phyloP scores from a whole-genome alignment of 2,888 invertebrate genomes.

The Chrysotoxum bicinctum region DNA sequence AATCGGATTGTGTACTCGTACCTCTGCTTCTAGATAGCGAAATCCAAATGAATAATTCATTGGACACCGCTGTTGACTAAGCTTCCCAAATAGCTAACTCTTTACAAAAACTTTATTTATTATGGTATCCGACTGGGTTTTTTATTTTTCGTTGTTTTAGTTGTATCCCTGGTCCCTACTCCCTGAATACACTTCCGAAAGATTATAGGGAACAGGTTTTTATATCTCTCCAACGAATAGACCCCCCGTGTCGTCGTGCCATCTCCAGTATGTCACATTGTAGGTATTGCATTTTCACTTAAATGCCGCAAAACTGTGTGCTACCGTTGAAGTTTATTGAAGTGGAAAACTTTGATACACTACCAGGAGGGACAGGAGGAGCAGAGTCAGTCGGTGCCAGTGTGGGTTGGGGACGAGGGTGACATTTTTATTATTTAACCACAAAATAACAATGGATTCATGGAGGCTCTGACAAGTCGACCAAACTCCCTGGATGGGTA shows the following conservation, averaged over 20 bases:
- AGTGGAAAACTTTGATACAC: slow-evolving; percentile 59
- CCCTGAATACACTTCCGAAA: not conserved
- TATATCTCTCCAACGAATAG: not conserved
- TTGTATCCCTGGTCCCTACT: not conserved
- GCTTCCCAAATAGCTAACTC: slow-evolving; percentile 61
- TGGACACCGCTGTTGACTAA: slow-evolving; percentile 52
- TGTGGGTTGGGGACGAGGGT: not conserved
- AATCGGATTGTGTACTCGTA: not conserved
- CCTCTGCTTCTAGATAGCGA: not conserved
- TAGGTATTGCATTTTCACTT: slow-evolving; percentile 56
- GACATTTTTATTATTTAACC: slow-evolving; percentile 48
- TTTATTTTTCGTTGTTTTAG: not conserved
- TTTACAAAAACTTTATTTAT: slow-evolving; percentile 61
- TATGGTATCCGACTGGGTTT: slow-evolving; percentile 24
- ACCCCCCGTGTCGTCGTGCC: not conserved
- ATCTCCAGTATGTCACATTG: slow-evolving; percentile 39
- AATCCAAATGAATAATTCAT: slow-evolving; percentile 61
- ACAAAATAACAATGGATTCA: slow-evolving; percentile 49
- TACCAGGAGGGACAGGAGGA: not conserved
- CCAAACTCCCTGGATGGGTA: not conserved
- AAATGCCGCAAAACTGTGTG: slow-evolving; percentile 42
- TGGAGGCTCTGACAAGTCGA: slow-evolving; percentile 40
- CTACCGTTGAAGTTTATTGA: slow-evolving; percentile 42
- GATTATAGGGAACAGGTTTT: slow-evolving; percentile 22
- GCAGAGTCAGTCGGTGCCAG: not conserved